Percentiles rank a stretch among this genome's conserved stretches.
phyloP scores from a whole-genome alignment of 2,888 invertebrate genomes.

The Phymatocera aterrima region DNA sequence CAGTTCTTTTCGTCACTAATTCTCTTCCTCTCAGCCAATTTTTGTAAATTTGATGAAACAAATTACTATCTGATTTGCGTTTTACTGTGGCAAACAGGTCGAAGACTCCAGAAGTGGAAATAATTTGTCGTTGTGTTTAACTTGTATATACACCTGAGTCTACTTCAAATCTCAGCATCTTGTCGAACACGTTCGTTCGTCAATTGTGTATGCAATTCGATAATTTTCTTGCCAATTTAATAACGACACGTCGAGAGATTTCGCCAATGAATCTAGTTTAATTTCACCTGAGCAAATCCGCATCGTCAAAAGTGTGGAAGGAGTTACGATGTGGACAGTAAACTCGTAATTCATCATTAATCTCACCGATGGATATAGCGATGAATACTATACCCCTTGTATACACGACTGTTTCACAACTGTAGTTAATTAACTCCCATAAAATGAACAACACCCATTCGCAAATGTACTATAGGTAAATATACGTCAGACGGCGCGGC shows the following conservation, averaged over 20 bases:
- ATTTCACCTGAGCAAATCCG: background rate
- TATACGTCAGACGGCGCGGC: background rate
- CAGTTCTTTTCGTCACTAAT: background rate
- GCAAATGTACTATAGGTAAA: background rate
- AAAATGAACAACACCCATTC: conserved; percentile 15
- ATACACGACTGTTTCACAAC: conserved; percentile 11
- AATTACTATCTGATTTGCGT: background rate
- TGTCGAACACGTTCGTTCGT: background rate
- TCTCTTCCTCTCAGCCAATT: too few relatives aligned
- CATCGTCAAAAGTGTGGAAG: background rate
- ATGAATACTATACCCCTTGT: background rate
- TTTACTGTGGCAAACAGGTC: too few relatives aligned
- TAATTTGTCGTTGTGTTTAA: background rate
- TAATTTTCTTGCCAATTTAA: background rate
- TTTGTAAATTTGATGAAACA: background rate
- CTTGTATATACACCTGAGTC: too few relatives aligned
- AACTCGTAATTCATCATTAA: conserved; percentile 16
- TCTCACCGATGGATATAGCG: conserved; percentile 1
- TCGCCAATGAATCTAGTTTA: background rate
- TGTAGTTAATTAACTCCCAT: conserved; percentile 5
- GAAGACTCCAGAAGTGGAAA: background rate
- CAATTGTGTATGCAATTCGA: background rate
- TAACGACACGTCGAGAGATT: background rate
- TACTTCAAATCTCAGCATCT: background rate
- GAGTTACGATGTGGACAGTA: conserved; percentile 3